phyloP scores from a whole-genome alignment of 2,797 vertebrate species.

The Lacerta bilineata region DNA sequence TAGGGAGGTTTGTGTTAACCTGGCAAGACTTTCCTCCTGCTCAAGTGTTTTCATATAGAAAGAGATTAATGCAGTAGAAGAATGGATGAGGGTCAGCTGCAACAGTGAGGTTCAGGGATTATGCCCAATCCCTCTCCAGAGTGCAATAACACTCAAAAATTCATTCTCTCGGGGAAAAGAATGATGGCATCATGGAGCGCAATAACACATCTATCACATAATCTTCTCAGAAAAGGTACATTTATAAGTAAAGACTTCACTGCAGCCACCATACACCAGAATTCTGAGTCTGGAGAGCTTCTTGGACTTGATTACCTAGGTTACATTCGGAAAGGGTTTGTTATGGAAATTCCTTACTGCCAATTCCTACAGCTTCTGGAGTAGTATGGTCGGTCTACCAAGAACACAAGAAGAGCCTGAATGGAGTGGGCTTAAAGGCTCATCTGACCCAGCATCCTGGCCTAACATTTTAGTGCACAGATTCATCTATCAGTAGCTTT shows the following conservation, averaged over 20 bases:
- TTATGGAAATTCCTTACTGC: slow-evolving; percentile 1
- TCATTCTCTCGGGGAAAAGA: neutral
- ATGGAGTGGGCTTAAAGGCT: too few species aligned
- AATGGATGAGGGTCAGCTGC: neutral
- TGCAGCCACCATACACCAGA: neutral
- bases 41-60: slow-evolving; percentile 10
- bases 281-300: neutral
- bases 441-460: too few species aligned
- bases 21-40: neutral
- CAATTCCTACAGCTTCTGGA: slow-evolving; percentile 22
- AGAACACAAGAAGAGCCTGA: neutral
- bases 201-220: neutral
- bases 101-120: neutral
- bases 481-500: neutral
- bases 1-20: neutral
- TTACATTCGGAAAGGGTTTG: slow-evolving; percentile 1
- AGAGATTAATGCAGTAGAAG: slow-evolving; percentile 23
- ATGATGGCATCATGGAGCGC: neutral
- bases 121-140: neutral
- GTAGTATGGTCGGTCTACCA: neutral
- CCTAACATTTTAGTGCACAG: neutral
- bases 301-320: slow-evolving; percentile 1
- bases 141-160: slow-evolving; percentile 15
- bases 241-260: neutral
- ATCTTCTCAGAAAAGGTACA: neutral